Percentiles rank a stretch among this genome's conserved stretches.
phyloP scores from a whole-genome alignment of 2,797 vertebrate genomes.

The Acanthurus leucopareius region DNA sequence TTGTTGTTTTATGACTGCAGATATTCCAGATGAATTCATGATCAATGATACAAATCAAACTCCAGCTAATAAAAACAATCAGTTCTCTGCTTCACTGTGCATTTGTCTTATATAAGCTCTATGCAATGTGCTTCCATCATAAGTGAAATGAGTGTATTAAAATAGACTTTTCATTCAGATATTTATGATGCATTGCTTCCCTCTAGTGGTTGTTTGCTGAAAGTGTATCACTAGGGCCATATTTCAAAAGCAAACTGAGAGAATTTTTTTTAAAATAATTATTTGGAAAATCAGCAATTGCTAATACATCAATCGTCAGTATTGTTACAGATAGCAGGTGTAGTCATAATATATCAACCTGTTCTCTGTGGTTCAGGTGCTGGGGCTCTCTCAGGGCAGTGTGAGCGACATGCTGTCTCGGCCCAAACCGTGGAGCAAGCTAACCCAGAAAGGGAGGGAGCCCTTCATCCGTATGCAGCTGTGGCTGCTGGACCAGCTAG shows the following conservation, averaged over 20 bases:
- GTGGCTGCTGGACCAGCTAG: constrained; percentile 96
- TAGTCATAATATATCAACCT: not conserved
- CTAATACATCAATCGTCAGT: not conserved
- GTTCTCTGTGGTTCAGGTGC: constrained; percentile 86
- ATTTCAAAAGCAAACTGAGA: fast-evolving
- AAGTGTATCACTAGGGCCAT: constrained; percentile 24
- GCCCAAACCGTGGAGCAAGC: constrained; percentile 98
- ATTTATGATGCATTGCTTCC: constrained; percentile 66
- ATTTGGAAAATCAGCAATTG: not conserved
- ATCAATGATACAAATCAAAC: not conserved
- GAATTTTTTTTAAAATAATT: not conserved
- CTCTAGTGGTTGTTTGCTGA: constrained; percentile 69
- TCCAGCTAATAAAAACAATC: constrained; percentile 4
- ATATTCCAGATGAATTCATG: constrained; percentile 1
- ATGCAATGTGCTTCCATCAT: constrained; percentile 7
- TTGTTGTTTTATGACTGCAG: not conserved
- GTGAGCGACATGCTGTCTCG: constrained; percentile 99
- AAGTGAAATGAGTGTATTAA: not conserved
- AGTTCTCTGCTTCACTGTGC: too few species aligned
- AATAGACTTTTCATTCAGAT: not conserved
- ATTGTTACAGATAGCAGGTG: not conserved
- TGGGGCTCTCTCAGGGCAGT: constrained; percentile 98
- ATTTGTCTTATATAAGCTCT: not conserved
- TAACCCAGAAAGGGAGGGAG: constrained; percentile 98
- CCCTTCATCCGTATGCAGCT: constrained; percentile 99